Evolutionary conservation across 2,888 invertebrate species (phyloP).

Genomic region (Drosophila ustulata): DNA sequence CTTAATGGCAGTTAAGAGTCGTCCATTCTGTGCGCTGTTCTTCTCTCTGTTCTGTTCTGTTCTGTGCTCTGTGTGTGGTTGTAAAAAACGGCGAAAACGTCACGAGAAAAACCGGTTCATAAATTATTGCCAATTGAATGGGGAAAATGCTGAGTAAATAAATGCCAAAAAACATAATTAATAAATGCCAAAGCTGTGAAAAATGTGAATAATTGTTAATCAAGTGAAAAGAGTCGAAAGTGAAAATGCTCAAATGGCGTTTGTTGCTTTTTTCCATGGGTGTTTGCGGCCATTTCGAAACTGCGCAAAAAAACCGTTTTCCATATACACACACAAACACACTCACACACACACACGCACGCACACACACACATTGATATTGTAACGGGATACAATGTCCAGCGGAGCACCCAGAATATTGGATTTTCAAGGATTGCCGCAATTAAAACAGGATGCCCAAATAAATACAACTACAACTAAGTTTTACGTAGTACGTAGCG

Average conservation of each 20-base stretch:
- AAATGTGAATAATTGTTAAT: slow-evolving; percentile 29
- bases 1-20: slow-evolving; percentile 44
- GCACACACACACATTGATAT: slow-evolving; percentile 5
- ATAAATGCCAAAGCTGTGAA: slow-evolving; percentile 15
- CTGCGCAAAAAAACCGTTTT: slow-evolving; percentile 72
- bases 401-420: slow-evolving; percentile 53
- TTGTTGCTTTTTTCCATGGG: slow-evolving; percentile 51
- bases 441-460: slow-evolving; percentile 32
- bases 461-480: slow-evolving; percentile 22
- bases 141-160: slow-evolving; percentile 66
- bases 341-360: slow-evolving; percentile 12
- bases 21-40: slow-evolving; percentile 49
- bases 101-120: slow-evolving; percentile 83
- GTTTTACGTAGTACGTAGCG: slow-evolving; percentile 24
- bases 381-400: slow-evolving; percentile 23
- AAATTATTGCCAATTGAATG: slow-evolving; percentile 80
- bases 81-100: slow-evolving; percentile 78
- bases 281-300: slow-evolving; percentile 69
- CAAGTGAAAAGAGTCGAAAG: slow-evolving; percentile 43
- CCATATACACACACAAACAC: slow-evolving; percentile 16
- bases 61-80: slow-evolving; percentile 75
- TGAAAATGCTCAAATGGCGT: slow-evolving; percentile 43
- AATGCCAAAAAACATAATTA: slow-evolving; percentile 48
- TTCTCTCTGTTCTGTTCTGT: slow-evolving; percentile 45
- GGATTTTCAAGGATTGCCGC: slow-evolving; percentile 29